Conservation (phyloP, 2,113 vertebrate species). For the Microtus pennsylvanicus region DNA sequence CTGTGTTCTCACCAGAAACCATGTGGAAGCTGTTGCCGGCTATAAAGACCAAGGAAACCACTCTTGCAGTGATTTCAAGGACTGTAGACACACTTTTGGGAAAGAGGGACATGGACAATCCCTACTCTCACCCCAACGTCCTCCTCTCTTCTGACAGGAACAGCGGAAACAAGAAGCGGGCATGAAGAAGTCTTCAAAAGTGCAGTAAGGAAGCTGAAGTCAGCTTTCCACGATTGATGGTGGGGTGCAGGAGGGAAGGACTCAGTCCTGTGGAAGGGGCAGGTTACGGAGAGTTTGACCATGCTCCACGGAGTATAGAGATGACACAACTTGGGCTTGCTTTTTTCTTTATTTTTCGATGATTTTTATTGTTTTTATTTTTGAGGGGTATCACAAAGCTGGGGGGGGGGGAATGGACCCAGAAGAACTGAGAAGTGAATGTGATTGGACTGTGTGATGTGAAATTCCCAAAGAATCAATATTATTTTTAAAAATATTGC, state of each 20-base stretch:
- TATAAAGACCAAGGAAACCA: neutral
- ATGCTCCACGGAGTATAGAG: neutral
- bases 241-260: neutral
- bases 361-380: neutral
- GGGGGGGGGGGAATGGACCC: too few species aligned
- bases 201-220: neutral
- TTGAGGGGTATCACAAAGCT: neutral
- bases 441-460: neutral
- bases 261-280: neutral
- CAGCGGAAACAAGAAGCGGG: neutral
- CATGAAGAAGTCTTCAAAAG: neutral
- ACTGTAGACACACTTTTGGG: neutral
- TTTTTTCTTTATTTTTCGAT: neutral
- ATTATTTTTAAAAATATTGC: neutral
- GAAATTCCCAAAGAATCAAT: neutral
- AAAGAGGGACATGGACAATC: neutral
- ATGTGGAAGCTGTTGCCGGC: neutral
- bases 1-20: neutral
- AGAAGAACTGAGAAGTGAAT: neutral
- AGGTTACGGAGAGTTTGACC: neutral
- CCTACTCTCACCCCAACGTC: neutral
- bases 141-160: rapidly evolving
- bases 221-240: neutral
- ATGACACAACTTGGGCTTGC: neutral
- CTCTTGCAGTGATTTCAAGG: neutral